These are phyloP conservation scores for Trichoplusia ni DNA, from an alignment of 1,140 invertebrate genomes.

Conservation along the genomic window DNA sequence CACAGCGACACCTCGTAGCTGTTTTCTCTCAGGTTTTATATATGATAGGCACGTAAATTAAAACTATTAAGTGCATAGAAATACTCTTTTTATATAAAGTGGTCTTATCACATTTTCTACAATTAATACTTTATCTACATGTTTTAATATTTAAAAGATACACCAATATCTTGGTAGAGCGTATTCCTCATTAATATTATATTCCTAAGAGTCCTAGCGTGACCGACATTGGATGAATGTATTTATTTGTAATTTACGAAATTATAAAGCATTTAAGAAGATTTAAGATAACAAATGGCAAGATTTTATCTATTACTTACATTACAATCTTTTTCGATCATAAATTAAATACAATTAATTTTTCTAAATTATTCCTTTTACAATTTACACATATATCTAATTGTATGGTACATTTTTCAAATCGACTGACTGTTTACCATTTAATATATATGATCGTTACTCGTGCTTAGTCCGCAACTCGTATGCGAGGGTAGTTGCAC, in stretches of 20 bases:
- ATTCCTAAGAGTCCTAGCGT: not conserved
- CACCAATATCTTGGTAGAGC: conserved; percentile 4
- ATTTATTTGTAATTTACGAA: not conserved
- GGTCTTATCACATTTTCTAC: conserved; percentile 27
- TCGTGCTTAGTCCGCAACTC: conserved; percentile 43
- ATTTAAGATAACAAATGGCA: not conserved
- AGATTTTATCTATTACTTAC: not conserved
- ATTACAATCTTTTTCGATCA: conserved; percentile 8
- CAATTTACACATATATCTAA: conserved; percentile 30
- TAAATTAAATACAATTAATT: conserved; percentile 5
- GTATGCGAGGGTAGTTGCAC: conserved; percentile 14
- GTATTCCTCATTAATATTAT: conserved; percentile 20
- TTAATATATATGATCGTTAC: conserved; percentile 35
- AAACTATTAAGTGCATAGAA: conserved; percentile 13
- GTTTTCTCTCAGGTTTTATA: conserved; percentile 3
- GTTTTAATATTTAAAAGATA: conserved; percentile 8
- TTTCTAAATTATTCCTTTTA: conserved; percentile 30
- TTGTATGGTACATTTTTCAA: conserved; percentile 39
- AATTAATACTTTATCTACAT: conserved; percentile 21
- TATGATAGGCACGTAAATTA: not conserved
- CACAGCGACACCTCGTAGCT: not conserved
- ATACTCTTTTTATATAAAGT: conserved; percentile 27
- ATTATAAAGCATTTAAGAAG: conserved; percentile 1
- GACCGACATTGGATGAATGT: conserved; percentile 5
- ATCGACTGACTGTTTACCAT: conserved; percentile 51